Evolutionary conservation across 92 coral and sea anemone genomes (phyloP).

Genomic region (Phenganax subtilis): DNA sequence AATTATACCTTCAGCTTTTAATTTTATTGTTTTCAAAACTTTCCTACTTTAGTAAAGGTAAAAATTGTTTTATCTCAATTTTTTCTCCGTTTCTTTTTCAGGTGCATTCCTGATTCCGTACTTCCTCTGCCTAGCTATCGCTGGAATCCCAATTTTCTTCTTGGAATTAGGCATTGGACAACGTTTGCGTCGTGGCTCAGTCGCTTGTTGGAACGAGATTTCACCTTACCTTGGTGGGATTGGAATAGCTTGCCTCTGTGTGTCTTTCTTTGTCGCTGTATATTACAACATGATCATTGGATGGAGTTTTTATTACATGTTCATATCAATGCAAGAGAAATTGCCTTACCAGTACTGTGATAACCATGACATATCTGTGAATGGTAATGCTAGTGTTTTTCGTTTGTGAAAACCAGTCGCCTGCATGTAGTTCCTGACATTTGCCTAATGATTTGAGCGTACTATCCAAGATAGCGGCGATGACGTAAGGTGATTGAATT

Average conservation of each 20-base stretch:
- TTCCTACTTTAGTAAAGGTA: no score
- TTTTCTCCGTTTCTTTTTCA: conserved; percentile 22
- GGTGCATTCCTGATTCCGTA: conserved; percentile 93
- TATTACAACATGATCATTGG: conserved; percentile 97
- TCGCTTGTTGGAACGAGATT: conserved; percentile 91
- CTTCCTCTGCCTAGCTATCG: conserved; percentile 56
- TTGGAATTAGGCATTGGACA: conserved; percentile 91
- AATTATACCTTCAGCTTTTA: no score
- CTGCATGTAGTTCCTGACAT: no score
- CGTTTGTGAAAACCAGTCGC: no score
- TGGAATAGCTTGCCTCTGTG: conserved; percentile 75
- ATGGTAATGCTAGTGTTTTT: no score
- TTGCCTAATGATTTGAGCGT: not conserved
- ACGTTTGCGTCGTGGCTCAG: conserved; percentile 87
- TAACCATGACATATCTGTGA: not conserved
- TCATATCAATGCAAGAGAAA: conserved; percentile 73
- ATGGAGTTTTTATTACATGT: conserved; percentile 85
- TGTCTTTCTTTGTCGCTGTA: conserved; percentile 75
- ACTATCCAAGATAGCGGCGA: not conserved
- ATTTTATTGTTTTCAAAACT: no score
- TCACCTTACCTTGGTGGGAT: conserved; percentile 90
- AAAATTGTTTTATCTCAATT: not conserved
- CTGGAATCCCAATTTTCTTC: conserved; percentile 81
- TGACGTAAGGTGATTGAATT: not conserved
- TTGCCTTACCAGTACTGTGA: conserved; percentile 68